Evolutionary conservation across 1,140 invertebrate species (phyloP), one percentile per base, ranked within the genome.

Genomic region (Atta cephalotes): DNA sequence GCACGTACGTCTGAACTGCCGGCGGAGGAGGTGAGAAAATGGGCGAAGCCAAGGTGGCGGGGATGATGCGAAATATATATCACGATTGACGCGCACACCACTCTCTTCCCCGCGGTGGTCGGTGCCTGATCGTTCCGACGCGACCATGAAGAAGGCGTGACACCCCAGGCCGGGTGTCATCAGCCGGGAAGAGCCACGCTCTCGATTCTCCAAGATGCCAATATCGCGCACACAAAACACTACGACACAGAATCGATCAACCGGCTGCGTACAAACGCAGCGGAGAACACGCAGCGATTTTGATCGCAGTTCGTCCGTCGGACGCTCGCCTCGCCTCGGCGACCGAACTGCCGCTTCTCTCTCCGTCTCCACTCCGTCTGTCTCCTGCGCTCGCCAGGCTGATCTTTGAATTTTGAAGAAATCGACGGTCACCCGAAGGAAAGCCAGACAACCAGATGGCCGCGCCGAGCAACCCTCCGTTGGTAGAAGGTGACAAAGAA

Each of bases 1-100:
- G 45, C 60, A 76, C 76, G 62, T 71, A 71, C 78, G 84, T 87
- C 79, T 81, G 51, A 88, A 65, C 85, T 21, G 56, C 80, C 65
- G 84, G 70, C 86, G 88, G 90, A 91, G 91, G 90, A 93, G 91
- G 92, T 91, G 92, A 93, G 90, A 94, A 92, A 89, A 92, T 88
- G 91, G 89, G 88, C 76, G 89, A 89, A 84, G 60, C 79, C 49
- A 74, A 45, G 14, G 58, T 88, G 86, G 89, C 80, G 88, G 91
- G 87, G 87, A 89, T 78, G 80, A 88, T 68, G 80, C 68, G 86
- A 88, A 79, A 85, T 85, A 82, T 88, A 82, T 89, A 88, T 87
- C 86, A 65, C 87, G 77, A 87, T 90, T 89, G 88, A 87, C 84
- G 71, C 80, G 71, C 71, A 65, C 76, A 85, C 76, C 72, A 84